Evolutionary conservation across 2,797 vertebrate genomes (phyloP).

Genomic region (Setipinna tenuifilis): DNA sequence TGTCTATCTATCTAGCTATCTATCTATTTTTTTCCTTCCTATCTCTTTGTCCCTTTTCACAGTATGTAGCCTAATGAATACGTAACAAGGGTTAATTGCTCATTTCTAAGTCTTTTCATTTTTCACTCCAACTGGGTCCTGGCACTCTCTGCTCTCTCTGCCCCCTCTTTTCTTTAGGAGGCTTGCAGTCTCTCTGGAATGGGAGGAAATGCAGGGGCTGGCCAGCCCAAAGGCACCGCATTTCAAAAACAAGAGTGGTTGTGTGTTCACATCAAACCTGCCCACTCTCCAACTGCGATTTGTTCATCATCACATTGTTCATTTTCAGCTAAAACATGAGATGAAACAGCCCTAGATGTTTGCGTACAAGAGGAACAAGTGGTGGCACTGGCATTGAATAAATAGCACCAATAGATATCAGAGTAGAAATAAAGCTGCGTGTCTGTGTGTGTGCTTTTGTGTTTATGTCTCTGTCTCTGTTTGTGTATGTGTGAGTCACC

Average conservation of each 20-base stretch:
- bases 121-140: background rate
- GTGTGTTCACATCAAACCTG: background rate
- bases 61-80: background rate
- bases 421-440: background rate
- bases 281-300: background rate
- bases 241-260: background rate
- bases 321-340: background rate
- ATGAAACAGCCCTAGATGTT: background rate
- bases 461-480: conserved; percentile 3
- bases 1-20: no score
- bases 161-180: background rate
- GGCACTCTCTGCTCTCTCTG: background rate
- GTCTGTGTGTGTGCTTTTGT: conserved; percentile 26
- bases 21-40: no score
- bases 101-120: background rate
- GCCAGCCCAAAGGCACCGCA: background rate
- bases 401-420: background rate
- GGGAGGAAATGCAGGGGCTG: background rate
- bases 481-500: background rate
- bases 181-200: background rate
- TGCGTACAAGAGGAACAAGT: background rate
- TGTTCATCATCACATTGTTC: background rate
- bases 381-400: background rate
- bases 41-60: background rate
- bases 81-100: background rate